Evolutionary conservation across 2,113 vertebrate genomes (phyloP), one percentile per base, ranked within the genome.

Genomic region (Corydoras sp.): DNA sequence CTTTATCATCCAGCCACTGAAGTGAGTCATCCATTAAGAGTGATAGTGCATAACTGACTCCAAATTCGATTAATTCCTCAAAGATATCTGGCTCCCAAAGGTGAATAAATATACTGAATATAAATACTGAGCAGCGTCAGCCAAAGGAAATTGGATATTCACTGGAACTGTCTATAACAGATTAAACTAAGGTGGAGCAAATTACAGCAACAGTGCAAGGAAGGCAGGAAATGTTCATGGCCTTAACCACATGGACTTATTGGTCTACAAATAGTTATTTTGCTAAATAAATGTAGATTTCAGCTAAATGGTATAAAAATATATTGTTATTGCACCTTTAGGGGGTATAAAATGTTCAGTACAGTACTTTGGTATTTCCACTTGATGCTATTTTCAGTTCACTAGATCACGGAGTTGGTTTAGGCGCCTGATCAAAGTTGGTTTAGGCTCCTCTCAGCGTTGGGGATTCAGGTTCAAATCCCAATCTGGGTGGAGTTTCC

Each of bases 141-240:
- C 55, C 60, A 71, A 54, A 62, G 49, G 14, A 59, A 59, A 64
- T 65, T 18, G 30, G 30, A 71, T 51, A 71, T 63, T 63, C 51
- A 63, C 15, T 62, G 32, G 55, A 63, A 56, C 12, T 63, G 54
- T 24, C 53, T 58, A 58, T 49, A 50, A 72, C 30, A 49, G 35
- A 65, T 72, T 65, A 15, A 58, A 59, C 6, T 65, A 18, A 31
- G 62, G 53, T 72, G 54, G 13, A 50, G 71, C 55, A 66, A 60
- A 66, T 72, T 72, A 64, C 53, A 59, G 55, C 59, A 55, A 50
- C 12, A 0, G 30, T 58, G 58, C 73, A 74, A 81, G 5, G 79
- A 73, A 71, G 77, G 79, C 51, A 51, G 9, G 1, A 51, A 11
- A 5, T 59, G 58, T 66, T 60, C 63, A 55, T 35, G 15, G 4